phyloP scores from a whole-genome alignment of 2,797 vertebrate genomes.

The Spea hammondii region DNA sequence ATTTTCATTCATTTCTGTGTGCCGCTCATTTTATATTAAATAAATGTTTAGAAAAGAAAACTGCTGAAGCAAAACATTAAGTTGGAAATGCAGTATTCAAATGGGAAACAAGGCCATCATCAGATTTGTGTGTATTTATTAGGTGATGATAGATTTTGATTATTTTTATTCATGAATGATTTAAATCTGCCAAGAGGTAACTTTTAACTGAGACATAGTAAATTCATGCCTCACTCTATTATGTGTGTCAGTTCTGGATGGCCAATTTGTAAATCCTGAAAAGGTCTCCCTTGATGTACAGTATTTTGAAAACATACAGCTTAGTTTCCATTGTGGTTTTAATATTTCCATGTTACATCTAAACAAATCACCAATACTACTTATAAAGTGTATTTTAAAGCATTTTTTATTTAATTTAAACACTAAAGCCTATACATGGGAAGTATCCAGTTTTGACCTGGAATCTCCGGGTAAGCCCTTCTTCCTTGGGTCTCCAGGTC shows the following conservation, averaged over 20 bases:
- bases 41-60: conserved; percentile 18
- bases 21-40: conserved; percentile 24
- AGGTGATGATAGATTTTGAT: conserved; percentile 45
- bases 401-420: too few relatives aligned
- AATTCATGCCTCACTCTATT: conserved; percentile 44
- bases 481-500: too few relatives aligned
- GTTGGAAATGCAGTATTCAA: conserved; percentile 29
- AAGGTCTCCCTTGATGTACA: conserved; percentile 28
- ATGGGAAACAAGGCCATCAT: conserved; percentile 31
- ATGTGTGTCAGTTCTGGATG: conserved; percentile 37
- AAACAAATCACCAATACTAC: conserved; percentile 28
- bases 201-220: conserved; percentile 38
- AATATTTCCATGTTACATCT: conserved; percentile 22
- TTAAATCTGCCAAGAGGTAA: conserved; percentile 47
- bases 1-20: conserved; percentile 34
- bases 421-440: too few relatives aligned
- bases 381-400: neutral
- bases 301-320: conserved; percentile 31
- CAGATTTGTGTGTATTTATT: conserved; percentile 43
- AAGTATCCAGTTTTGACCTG: too few relatives aligned
- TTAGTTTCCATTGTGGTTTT: conserved; percentile 38
- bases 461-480: too few relatives aligned
- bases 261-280: conserved; percentile 37
- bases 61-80: conserved; percentile 31
- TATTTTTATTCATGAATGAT: conserved; percentile 45